Evolutionary conservation across 2,888 invertebrate species (phyloP), one percentile per base, ranked within the genome.

Genomic region (Cerastis rubricosa): DNA sequence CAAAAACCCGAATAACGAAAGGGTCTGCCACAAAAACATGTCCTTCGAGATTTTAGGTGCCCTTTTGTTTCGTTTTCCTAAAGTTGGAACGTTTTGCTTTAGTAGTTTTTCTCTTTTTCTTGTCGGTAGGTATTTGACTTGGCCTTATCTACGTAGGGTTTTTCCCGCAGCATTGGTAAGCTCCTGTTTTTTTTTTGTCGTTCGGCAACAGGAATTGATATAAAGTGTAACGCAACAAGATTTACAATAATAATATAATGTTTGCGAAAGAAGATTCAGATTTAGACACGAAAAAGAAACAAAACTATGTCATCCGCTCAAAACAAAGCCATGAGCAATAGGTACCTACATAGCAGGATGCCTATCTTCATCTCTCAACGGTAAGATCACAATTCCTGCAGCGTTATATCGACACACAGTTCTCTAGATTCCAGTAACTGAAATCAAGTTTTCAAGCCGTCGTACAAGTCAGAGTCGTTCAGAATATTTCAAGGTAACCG

Each of bases 1-100:
- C 51, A n/a, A 29, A 66, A 45, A 35, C 43, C 14, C 12, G 29
- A 45, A 72, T 51, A 64, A 69, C 22, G 19, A n/a, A 78, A 54
- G n/a, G 19, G n/a, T 45, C 59, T n/a, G 40, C 35, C 71, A 64
- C 65, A 47, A 47, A 65, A 47, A 65, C 19, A 35, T 65, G n/a
- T 65, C 64, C 35, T 64, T 65, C 12, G 65, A 19, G 45, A 40
- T 47, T 47, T 8, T 47, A 35, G 19, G 1, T 25, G 11, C 17
- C 22, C 35, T 29, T 45, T n/a, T 22, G 7, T 47, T 35, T 12
- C 17, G 17, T n/a, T 51, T n/a, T 19, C n/a, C n/a, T n/a, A 47
- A 63, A 47, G n/a, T 12, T 59, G 3, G 22, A 45, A 22, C 2
- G 2, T 2, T 19, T 43, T 11, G 0, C 8, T 22, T 22, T 22